Percentiles rank a stretch among this genome's conserved stretches.
phyloP scores from a whole-genome alignment of 2,113 vertebrate species.

The Myocastor coypus region DNA sequence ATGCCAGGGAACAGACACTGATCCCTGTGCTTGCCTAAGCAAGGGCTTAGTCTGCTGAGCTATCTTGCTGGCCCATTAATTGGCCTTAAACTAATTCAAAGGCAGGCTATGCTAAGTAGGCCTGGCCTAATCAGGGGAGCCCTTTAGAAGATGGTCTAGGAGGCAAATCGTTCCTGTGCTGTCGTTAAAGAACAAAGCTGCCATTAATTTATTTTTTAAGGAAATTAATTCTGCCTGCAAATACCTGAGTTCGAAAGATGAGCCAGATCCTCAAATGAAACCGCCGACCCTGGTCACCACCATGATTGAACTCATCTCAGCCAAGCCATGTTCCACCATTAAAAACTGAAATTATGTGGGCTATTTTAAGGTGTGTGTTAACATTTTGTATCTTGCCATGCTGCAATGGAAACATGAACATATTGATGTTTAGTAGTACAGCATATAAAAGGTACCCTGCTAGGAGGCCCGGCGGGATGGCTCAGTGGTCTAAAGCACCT shows the following conservation, averaged over 20 bases:
- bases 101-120: neutral
- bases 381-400: neutral
- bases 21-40: no score
- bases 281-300: neutral
- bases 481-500: no score
- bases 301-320: neutral
- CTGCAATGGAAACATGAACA: neutral
- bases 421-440: neutral
- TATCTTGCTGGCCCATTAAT: no score
- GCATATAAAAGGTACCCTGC: neutral
- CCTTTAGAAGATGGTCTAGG: neutral
- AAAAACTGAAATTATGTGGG: neutral
- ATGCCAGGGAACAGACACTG: no score
- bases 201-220: neutral
- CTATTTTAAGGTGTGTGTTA: constrained; percentile 7
- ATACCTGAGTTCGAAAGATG: neutral
- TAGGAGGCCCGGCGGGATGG: no score
- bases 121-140: neutral
- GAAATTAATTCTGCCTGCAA: neutral
- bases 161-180: neutral
- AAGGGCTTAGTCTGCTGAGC: no score
- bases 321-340: neutral
- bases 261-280: neutral
- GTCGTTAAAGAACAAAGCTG: neutral
- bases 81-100: constrained; percentile 31